Evolutionary conservation across 2,113 vertebrate species (phyloP), one percentile per base, ranked within the genome.

Genomic region (Grus americana): DNA sequence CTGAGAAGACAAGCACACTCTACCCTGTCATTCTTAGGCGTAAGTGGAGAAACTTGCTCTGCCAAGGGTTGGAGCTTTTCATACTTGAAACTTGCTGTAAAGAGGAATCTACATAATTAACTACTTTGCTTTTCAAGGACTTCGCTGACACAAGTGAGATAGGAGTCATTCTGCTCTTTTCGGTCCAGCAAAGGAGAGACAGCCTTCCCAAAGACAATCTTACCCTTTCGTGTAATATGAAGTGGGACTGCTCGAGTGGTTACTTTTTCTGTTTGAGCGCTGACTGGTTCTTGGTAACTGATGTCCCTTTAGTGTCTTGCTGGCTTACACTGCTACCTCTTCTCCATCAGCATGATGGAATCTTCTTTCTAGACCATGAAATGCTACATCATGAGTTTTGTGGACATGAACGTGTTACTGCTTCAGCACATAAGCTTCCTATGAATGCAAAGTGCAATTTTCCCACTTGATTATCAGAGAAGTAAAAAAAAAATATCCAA

Each of bases 81-180:
- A 17, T 81, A 7, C 29, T 65, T 71, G 50, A 86, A 92, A 67
- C 21, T 83, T 76, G 2, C 20, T 65, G 6, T 61, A 40, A 66
- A 91, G 19, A 26, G 54, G 11, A 89, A 92, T 63, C 17, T 58
- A 20, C 2, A 2, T 74, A 12, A 32, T 79, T 88, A 88, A 16
- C 26, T 24, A 4, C 2, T 2, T 0, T 0, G 10, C 18, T 82
- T 10, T 75, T 68, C 17, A 65, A 29, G 67, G 52, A 49, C 36
- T 46, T 94, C 27, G 10, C 10, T 86, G 50, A 8, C 24, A 42
- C 5, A 15, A 20, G 9, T 5, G n/a, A 66, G 58, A 62, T 10
- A 58, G n/a, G n/a, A 71, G 15, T 49, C 79, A 58, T 58, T 89
- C 15, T 47, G 10, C 17, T 49, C 14, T 57, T 73, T 90, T 68